phyloP scores from a whole-genome alignment of 2,888 invertebrate species.

The Trachelus troglodyta region DNA sequence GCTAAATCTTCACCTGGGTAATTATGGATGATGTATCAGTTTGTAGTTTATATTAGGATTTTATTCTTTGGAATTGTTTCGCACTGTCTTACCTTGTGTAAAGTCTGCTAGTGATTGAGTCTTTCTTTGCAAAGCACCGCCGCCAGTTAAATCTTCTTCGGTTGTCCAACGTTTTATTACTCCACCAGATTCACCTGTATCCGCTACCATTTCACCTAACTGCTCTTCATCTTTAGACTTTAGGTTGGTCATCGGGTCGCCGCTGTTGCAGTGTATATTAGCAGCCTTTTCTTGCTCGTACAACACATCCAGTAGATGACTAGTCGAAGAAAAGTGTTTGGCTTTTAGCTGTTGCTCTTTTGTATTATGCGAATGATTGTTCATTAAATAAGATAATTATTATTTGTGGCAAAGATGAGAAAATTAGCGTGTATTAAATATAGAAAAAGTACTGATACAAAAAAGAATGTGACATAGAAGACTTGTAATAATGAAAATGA shows the following conservation, averaged over 20 bases:
- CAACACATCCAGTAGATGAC: conserved; percentile 75
- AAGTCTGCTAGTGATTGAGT: conserved; percentile 62
- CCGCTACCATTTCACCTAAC: conserved; percentile 29
- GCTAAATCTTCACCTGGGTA: conserved; percentile 52
- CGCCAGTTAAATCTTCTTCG: conserved; percentile 62
- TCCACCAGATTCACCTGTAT: conserved; percentile 27
- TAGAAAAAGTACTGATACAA: conserved; percentile 1
- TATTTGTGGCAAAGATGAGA: neutral
- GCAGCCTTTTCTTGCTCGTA: conserved; percentile 76
- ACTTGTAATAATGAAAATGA: conserved; percentile 1
- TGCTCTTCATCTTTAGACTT: conserved; percentile 42
- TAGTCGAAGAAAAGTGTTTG: conserved; percentile 45
- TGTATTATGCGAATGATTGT: neutral
- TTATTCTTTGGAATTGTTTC: neutral
- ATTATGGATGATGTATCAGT: neutral
- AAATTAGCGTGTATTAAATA: neutral
- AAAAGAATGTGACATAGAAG: conserved; percentile 1
- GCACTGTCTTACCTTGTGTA: conserved; percentile 48
- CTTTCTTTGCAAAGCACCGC: conserved; percentile 54
- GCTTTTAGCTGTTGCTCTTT: neutral
- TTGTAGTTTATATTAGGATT: neutral
- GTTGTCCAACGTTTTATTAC: conserved; percentile 63
- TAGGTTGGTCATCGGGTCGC: conserved; percentile 29
- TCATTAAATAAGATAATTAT: neutral
- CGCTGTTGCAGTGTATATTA: conserved; percentile 29